Base-by-base conservation (phyloP, 2,797 vertebrate genomes). In the Cuculus canorus region DNA sequence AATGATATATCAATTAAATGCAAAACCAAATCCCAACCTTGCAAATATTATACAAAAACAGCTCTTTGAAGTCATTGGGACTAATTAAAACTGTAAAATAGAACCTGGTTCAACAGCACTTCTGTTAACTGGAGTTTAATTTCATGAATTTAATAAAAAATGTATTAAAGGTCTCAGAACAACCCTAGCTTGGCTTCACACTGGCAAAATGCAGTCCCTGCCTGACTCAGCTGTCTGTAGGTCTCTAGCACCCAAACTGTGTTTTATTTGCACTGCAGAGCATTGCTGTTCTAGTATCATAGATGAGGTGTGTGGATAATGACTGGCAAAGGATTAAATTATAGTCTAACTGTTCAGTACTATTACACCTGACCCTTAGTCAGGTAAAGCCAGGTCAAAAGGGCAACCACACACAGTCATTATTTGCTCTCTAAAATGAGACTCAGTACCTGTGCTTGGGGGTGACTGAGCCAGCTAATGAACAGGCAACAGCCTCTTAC, bases 41-140 rank as follows among this genome's bases (percentile, higher is more conserved):
- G 63, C 25, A 91, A 91, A 88, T 66, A 57, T 32, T 73, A 30
- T 41, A 93, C 54, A 91, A 86, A 95, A 78, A 0, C 82, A 90
- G 21, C 35, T 91, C 87, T 96, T 96, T 96, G 92, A 96, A 94
- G 93, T 95, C 83, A 92, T 75, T 82, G 30, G 21, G 72, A 72
- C 85, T 93, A 95, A 95, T 96, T 93, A 81, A 66, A 90, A 88
- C 76, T 66, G 71, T 83, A 82, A 94, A 82, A 65, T 23, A 56
- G 6, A 88, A 47, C 48, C 85, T 84, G 59, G 52, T 91, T 91
- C 84, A 93, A 81, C n/a, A 77, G 35, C 41, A 48, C n/a, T 78
- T 75, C 28, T 70, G 77, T 65, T 91, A 88, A 83, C 52, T 24
- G 65, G 66, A 86, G 54, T 81, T 93, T 81, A 83, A 73, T 83